Conservation (phyloP, 2,888 invertebrate genomes). For the Crossocerus cetratus region DNA sequence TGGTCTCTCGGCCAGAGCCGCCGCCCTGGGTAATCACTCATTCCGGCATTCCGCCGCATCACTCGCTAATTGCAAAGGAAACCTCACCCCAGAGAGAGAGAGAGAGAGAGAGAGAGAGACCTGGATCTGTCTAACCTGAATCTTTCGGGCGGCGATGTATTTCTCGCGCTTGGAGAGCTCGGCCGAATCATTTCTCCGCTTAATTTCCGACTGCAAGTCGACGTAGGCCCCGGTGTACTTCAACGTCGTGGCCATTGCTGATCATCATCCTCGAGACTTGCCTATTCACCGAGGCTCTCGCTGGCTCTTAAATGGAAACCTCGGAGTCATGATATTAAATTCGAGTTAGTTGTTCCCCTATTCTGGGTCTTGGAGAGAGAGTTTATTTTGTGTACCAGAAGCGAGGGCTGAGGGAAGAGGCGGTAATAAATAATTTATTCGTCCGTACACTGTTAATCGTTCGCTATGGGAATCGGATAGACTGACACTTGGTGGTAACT, state of each 20-base stretch:
- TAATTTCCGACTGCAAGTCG: conserved; percentile 48
- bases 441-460: background rate
- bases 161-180: conserved; percentile 41
- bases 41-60: too few species aligned
- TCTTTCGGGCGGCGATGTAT: conserved; percentile 59
- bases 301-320: too few species aligned
- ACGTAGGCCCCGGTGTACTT: conserved; percentile 25
- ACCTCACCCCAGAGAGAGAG: too few species aligned
- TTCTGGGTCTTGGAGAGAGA: too few species aligned
- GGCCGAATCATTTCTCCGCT: conserved; percentile 35
- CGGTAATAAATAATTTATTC: conserved; percentile 40
- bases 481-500: background rate
- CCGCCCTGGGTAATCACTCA: too few species aligned
- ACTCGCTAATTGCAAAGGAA: too few species aligned
- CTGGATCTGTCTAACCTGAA: conserved; percentile 63
- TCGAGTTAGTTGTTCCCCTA: background rate
- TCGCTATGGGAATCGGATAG: too few species aligned
- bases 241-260: conserved; percentile 52
- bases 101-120: too few species aligned
- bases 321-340: background rate
- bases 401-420: background rate
- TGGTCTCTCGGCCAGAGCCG: too few species aligned
- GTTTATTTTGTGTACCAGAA: too few species aligned
- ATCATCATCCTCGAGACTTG: background rate
- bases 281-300: background rate